Percentiles rank a stretch among this genome's conserved stretches.
phyloP scores from a whole-genome alignment of 2,113 vertebrate genomes.

The Myotis yumanensis region DNA sequence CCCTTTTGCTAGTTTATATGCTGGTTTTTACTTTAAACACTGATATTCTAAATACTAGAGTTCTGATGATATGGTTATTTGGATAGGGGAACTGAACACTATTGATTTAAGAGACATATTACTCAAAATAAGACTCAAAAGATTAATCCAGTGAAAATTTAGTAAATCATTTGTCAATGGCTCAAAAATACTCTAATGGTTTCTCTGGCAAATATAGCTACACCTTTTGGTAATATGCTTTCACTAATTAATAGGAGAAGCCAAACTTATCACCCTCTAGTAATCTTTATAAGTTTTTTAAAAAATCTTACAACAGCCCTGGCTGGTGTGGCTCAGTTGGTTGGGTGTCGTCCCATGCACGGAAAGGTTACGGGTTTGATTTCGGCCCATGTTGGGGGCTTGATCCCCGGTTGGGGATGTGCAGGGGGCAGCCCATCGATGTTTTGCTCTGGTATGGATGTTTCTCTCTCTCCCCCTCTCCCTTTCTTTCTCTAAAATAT shows the following conservation, averaged over 20 bases:
- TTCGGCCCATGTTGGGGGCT: background rate
- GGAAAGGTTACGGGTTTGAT: background rate
- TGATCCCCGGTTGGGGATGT: background rate
- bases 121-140: slow-evolving; percentile 15
- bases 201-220: background rate
- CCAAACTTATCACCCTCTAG: background rate
- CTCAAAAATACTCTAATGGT: background rate
- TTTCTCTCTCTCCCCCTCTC: background rate
- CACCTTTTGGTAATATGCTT: background rate
- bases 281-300: background rate
- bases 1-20: background rate
- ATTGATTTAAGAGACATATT: background rate
- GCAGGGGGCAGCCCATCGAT: background rate
- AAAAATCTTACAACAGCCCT: background rate
- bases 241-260: background rate
- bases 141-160: background rate
- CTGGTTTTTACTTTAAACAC: background rate
- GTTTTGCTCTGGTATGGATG: background rate
- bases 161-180: background rate
- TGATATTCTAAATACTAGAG: background rate
- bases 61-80: background rate
- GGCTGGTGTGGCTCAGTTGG: background rate
- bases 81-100: background rate
- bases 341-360: background rate
- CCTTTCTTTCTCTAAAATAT: background rate